Conservation (phyloP, 2,888 invertebrate species). For the Drosophila quinaria region DNA sequence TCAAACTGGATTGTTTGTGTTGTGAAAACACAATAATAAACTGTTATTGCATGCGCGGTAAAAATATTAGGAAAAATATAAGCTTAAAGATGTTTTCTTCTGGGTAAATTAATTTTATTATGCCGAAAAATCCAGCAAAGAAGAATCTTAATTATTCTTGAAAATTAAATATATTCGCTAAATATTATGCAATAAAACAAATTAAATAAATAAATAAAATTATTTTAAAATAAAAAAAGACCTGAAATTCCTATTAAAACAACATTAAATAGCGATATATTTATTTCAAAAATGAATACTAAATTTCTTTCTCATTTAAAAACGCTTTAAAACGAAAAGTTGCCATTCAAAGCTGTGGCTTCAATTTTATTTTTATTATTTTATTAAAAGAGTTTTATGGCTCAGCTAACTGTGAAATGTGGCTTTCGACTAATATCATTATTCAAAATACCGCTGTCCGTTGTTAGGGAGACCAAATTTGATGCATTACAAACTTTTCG, state of each 20-base stretch:
- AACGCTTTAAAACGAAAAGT: background rate
- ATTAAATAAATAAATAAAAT: too few relatives aligned
- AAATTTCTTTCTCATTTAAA: background rate
- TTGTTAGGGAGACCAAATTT: slow-evolving; percentile 7
- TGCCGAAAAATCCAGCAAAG: too few relatives aligned
- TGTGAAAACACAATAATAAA: background rate
- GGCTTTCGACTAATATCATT: background rate
- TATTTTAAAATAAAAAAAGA: too few relatives aligned
- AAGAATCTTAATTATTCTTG: too few relatives aligned
- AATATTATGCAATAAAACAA: too few relatives aligned
- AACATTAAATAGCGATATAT: background rate
- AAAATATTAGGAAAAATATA: too few relatives aligned
- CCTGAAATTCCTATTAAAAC: too few relatives aligned
- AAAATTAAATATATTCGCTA: too few relatives aligned
- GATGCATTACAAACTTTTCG: slow-evolving; percentile 6
- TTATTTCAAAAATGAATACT: background rate
- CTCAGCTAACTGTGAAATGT: slow-evolving; percentile 4
- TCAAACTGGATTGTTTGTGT: background rate
- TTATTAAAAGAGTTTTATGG: background rate
- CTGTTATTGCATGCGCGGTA: too few relatives aligned
- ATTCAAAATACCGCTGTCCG: background rate
- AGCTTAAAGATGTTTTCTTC: too few relatives aligned
- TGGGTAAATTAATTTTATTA: too few relatives aligned
- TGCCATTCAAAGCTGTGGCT: background rate
- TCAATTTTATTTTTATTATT: background rate